Evolutionary conservation across 2,888 invertebrate species (phyloP).

Genomic region (Folsomia manolachei): DNA sequence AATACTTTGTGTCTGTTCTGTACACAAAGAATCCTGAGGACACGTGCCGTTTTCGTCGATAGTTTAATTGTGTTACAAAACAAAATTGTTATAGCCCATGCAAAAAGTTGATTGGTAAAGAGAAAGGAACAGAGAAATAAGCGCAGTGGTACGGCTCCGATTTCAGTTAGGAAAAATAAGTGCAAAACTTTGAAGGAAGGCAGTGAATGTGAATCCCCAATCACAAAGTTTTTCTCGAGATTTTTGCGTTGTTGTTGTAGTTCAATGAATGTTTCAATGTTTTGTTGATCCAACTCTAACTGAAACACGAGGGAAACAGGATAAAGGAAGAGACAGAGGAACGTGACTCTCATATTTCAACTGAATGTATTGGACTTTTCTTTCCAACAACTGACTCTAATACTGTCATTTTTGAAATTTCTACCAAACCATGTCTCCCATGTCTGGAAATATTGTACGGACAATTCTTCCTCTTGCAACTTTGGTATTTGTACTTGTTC

Average conservation of each 20-base stretch:
- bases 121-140: not conserved
- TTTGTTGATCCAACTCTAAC: constrained; percentile 7
- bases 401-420: not conserved
- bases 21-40: too few relatives aligned
- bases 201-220: not conserved
- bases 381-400: not conserved
- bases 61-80: not conserved
- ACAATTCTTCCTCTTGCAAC: not conserved
- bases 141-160: too few relatives aligned
- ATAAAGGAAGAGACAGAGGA: constrained; percentile 3
- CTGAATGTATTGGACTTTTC: not conserved
- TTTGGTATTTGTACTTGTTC: not conserved
- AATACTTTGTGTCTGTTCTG: too few relatives aligned
- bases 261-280: constrained; percentile 14
- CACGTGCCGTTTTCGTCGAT: not conserved
- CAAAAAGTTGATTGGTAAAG: too few relatives aligned
- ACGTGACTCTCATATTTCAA: constrained; percentile 23
- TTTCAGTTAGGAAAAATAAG: not conserved
- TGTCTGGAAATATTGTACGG: too few relatives aligned
- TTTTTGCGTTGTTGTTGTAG: not conserved
- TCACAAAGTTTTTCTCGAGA: not conserved
- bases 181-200: not conserved
- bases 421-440: not conserved
- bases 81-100: not conserved
- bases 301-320: constrained; percentile 11